Base-by-base conservation (phyloP, 2,888 invertebrate genomes). In the Sussaba pulchella region DNA sequence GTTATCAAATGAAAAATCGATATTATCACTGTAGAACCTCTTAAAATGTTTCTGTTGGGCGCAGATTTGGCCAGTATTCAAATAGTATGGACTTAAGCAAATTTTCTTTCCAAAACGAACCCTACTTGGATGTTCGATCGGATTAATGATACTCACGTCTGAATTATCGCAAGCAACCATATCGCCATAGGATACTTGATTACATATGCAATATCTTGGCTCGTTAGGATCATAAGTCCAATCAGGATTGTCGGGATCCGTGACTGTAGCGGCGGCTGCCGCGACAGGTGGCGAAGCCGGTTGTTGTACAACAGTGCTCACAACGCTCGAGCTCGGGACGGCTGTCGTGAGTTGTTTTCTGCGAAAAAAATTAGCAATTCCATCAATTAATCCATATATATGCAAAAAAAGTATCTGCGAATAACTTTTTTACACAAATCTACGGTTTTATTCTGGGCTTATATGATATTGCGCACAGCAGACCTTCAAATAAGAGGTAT, bases 161-260 rank as follows among this genome's bases (percentile, higher is more conserved):
- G 97, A 97, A 92, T 99, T 99, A 93, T 99, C 99, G 93, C 99
- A 99, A 81, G 99, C 99, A 52, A 99, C 99, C 99, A 99, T 99
- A 91, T 98, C 98, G 0, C 99, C 99, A 89, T 99, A 99, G 0
- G 98, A 98, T 19, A 99, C 98, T 93, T 99, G 98, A 93, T 99
- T 98, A 93, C 99, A 99, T 87, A 98, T 95, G 92, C 99, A 99
- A 93, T 99, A 99, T 86, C 97, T 94, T 0, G 98, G 99, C 92
- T 99, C 99, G 92, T 99, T 98, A 1, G 99, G 98, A 93, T 99
- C 99, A 88, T 97, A 97, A 0, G 96, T 96, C 98, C 98, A 98
- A 91, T 98, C 98, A 9, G 95, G 95, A 88, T 96, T 96, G 64
- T 94, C 94, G 12, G 93, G 93, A 50, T 94, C 94, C 67, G 94